These are phyloP conservation scores for Tetrax tetrax DNA, from an alignment of 2,113 vertebrate genomes.

Conservation along the genomic window DNA sequence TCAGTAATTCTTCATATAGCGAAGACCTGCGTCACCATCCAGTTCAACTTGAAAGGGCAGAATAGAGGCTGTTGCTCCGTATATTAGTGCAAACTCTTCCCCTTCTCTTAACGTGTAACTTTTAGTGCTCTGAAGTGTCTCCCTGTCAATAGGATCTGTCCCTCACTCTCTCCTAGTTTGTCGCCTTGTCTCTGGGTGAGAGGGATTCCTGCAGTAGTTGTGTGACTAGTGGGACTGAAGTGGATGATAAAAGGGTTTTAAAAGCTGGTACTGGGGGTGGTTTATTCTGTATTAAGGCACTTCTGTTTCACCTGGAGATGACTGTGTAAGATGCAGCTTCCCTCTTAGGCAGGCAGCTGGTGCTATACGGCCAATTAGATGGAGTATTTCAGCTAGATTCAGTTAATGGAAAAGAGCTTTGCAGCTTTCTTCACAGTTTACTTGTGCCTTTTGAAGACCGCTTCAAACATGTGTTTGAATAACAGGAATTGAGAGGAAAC, in stretches of 20 bases:
- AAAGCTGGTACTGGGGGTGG: background rate
- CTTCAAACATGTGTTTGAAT: background rate
- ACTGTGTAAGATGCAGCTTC: background rate
- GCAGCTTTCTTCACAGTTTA: background rate
- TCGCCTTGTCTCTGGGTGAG: background rate
- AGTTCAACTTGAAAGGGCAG: background rate
- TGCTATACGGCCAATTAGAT: background rate
- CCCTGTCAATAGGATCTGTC: background rate
- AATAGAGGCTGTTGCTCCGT: background rate
- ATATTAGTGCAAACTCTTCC: background rate
- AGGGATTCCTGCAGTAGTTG: background rate
- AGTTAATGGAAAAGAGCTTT: background rate
- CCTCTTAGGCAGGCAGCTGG: background rate
- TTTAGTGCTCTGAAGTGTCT: background rate
- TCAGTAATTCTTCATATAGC: background rate
- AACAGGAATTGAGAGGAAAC: background rate
- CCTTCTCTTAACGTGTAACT: background rate
- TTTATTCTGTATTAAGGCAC: background rate
- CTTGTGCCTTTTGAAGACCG: background rate
- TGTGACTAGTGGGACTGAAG: background rate
- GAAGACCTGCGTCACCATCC: background rate
- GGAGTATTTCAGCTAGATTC: background rate
- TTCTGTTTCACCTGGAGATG: background rate
- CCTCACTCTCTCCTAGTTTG: background rate
- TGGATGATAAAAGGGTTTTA: background rate